Conservation (phyloP, 1,140 invertebrate genomes). For the Agrypnia vestita region DNA sequence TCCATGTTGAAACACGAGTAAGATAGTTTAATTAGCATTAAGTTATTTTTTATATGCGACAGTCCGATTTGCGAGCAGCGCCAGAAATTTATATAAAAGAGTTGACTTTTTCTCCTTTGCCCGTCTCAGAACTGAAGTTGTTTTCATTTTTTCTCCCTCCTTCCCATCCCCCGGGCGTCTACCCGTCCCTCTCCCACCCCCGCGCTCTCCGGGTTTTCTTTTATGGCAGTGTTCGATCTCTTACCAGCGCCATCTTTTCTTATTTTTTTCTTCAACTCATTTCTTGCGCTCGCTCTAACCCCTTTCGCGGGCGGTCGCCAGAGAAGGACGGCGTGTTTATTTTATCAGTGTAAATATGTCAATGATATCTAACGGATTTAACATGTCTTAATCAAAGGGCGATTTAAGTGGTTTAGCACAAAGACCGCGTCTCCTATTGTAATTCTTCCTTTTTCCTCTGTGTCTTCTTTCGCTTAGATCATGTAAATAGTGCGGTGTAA, state of each 20-base stretch:
- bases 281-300: constrained; percentile 33
- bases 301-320: not conserved
- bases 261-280: constrained; percentile 49
- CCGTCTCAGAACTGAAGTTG: constrained; percentile 58
- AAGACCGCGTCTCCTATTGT: no score
- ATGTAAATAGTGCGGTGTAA: no score
- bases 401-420: constrained; percentile 1
- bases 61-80: constrained; percentile 17
- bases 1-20: no score
- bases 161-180: not conserved
- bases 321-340: constrained; percentile 7
- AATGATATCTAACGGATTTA: not conserved
- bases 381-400: not conserved
- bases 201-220: constrained; percentile 43
- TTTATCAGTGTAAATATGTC: constrained; percentile 17
- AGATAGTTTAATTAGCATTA: no score
- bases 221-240: constrained; percentile 60
- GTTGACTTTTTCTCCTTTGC: constrained; percentile 59
- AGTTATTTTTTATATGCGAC: constrained; percentile 2
- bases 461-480: no score
- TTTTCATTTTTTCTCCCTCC: constrained; percentile 60
- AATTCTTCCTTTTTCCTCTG: no score
- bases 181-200: constrained; percentile 46
- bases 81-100: constrained; percentile 53
- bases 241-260: constrained; percentile 56